phyloP scores from a whole-genome alignment of 1,140 invertebrate species.

The Leptinotarsa texana region DNA sequence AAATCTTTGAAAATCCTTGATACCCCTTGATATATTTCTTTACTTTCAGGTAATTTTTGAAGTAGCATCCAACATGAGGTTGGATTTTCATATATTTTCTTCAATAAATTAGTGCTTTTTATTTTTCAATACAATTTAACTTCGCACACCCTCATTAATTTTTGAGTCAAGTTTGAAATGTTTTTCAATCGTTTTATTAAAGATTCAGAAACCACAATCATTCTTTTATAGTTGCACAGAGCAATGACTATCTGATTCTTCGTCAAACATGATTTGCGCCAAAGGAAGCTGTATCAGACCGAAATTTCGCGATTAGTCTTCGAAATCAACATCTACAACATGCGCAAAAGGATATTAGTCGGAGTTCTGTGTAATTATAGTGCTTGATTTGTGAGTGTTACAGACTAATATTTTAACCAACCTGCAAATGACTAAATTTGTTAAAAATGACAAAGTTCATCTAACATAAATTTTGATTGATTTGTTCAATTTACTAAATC shows the following conservation, averaged over 20 bases:
- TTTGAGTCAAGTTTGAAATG: neutral
- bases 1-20: too few relatives aligned
- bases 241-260: neutral
- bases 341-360: neutral
- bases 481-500: too few relatives aligned
- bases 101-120: neutral
- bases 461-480: too few relatives aligned
- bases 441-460: too few relatives aligned
- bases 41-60: too few relatives aligned
- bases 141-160: neutral
- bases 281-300: neutral
- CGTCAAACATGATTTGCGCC: neutral
- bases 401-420: too few relatives aligned
- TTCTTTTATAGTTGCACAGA: neutral
- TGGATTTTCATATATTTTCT: neutral
- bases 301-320: neutral
- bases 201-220: neutral
- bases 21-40: too few relatives aligned
- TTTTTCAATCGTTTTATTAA: neutral
- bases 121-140: neutral
- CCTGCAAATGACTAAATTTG: too few relatives aligned
- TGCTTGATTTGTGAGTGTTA: neutral
- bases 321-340: neutral
- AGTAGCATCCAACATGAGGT: too few relatives aligned
- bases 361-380: neutral